These are phyloP conservation scores for Connochaetes taurinus DNA, from an alignment of 2,113 vertebrate genomes.

Conservation along the genomic window DNA sequence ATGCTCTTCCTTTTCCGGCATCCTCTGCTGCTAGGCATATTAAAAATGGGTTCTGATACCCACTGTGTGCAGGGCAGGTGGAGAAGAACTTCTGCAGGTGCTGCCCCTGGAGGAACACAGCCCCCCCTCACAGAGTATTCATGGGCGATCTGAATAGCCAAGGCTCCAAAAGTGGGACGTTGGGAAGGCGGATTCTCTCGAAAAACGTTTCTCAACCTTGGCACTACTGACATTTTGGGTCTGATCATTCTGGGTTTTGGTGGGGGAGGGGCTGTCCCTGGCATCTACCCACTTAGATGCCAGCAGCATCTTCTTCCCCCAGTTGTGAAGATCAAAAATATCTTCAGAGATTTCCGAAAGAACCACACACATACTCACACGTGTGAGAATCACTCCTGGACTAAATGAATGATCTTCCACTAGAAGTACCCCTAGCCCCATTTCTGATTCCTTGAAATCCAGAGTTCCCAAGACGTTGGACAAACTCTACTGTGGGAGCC, in stretches of 20 bases:
- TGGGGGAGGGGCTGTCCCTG: neutral
- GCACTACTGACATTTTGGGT: neutral
- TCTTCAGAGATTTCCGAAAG: neutral
- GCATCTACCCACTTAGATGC: neutral
- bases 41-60: neutral
- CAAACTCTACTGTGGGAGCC: neutral
- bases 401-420: neutral
- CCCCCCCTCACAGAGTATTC: neutral
- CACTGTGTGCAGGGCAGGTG: neutral
- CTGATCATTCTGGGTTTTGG: neutral
- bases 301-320: neutral
- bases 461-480: neutral
- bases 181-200: neutral
- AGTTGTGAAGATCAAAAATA: neutral
- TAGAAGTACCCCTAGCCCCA: neutral
- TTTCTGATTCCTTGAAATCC: neutral
- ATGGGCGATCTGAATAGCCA: neutral
- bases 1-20: slow-evolving; percentile 34
- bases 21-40: neutral
- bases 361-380: no score
- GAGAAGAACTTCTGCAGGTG: neutral
- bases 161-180: neutral
- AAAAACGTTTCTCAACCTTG: neutral
- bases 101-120: neutral
- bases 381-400: neutral